Evolutionary conservation across 2,797 vertebrate genomes (phyloP).

Genomic region (Leptodactylus fallax): DNA sequence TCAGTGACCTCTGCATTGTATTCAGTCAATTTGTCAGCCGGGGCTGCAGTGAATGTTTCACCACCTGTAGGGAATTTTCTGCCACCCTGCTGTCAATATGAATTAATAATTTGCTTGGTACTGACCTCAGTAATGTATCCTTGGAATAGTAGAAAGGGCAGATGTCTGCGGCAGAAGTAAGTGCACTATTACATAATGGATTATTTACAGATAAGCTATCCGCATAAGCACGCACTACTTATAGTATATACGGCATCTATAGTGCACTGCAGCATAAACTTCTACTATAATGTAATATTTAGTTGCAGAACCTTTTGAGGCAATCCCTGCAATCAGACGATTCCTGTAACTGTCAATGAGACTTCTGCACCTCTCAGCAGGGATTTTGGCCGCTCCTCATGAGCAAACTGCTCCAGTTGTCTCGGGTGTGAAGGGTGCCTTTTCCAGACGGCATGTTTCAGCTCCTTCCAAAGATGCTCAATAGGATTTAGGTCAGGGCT

Average conservation of each 20-base stretch:
- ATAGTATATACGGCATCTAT: not conserved
- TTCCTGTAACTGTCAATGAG: no score
- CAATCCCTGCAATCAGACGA: no score
- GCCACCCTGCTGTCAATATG: slow-evolving; percentile 42
- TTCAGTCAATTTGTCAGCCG: not conserved
- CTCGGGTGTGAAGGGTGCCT: no score
- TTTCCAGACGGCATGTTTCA: no score
- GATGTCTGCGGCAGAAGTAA: not conserved
- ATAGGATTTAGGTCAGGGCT: no score
- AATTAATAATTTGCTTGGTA: slow-evolving; percentile 45
- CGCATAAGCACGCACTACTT: not conserved
- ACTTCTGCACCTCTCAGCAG: no score
- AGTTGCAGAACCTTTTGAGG: no score
- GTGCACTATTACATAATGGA: not conserved
- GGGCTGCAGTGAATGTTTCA: slow-evolving; percentile 1
- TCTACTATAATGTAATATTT: no score
- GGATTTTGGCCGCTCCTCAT: no score
- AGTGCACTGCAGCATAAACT: not conserved
- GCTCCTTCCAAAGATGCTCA: no score
- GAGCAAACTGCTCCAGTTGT: no score
- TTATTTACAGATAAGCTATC: slow-evolving; percentile 2
- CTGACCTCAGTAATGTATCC: slow-evolving; percentile 36
- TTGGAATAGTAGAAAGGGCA: slow-evolving; percentile 11
- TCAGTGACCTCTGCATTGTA: slow-evolving; percentile 11
- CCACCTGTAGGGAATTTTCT: slow-evolving; percentile 29